phyloP scores from a whole-genome alignment of 2,113 vertebrate genomes.

The Dendropsophus ebraccatus region DNA sequence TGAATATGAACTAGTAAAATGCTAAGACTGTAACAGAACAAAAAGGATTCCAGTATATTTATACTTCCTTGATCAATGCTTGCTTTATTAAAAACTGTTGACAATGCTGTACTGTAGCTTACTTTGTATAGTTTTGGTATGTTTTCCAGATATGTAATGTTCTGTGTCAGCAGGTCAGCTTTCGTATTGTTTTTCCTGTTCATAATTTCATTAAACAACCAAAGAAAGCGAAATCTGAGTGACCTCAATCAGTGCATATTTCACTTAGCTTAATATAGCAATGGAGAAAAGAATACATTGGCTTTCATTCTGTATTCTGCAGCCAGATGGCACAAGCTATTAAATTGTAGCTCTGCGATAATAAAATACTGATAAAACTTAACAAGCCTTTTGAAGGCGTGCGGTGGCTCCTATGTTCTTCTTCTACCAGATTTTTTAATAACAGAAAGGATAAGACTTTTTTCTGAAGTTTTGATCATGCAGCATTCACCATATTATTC shows the following conservation, averaged over 20 bases:
- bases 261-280: constrained; percentile 36
- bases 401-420: constrained; percentile 47
- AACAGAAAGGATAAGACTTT: constrained; percentile 62
- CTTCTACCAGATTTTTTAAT: constrained; percentile 61
- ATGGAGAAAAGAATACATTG: constrained; percentile 16
- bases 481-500: constrained; percentile 66
- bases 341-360: constrained; percentile 34
- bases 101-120: not conserved
- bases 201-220: constrained; percentile 15
- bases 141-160: not conserved
- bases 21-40: not conserved
- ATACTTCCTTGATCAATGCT: not conserved
- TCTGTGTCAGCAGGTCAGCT: not conserved
- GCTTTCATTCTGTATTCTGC: constrained; percentile 40
- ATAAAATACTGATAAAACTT: constrained; percentile 57
- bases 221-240: not conserved
- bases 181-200: constrained; percentile 20
- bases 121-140: not conserved
- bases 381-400: constrained; percentile 52
- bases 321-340: constrained; percentile 57
- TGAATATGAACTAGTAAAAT: not conserved
- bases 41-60: not conserved
- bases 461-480: constrained; percentile 62
- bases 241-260: constrained; percentile 10
- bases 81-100: not conserved